Evolutionary conservation across 2,797 vertebrate species (phyloP), one percentile per base, ranked within the genome.

Genomic region (Bufotes viridis): DNA sequence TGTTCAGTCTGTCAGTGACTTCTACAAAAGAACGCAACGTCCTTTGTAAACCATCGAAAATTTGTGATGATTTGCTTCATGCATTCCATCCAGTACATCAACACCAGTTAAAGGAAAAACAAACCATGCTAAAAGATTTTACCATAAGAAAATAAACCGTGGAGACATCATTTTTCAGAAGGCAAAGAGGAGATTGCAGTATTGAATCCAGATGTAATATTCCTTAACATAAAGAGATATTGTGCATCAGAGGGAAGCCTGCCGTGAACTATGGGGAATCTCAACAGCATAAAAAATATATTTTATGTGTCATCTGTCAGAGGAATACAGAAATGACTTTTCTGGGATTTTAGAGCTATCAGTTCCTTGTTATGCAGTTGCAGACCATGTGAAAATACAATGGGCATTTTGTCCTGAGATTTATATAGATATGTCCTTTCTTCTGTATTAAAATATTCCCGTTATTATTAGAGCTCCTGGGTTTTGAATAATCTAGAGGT

Each of bases 201-300:
- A 82, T 67, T 83, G 70, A 58, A 74, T 60, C 65, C 67, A 90
- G 60, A 60, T 83, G 87, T 26, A 57, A 86, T 83, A 67, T 34
- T 20, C 29, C 63, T 67, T 74, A 34, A 82, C 81, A 80, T 86
- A 60, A 58, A 79, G 60, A 85, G 80, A 61, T 75, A 90, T 86
- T 60, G 81, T 65, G 22, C 63, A 34, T 65, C 20, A 0, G 63
- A 24, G n/a, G 82, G 61, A 75, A 20, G 61, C 51, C 75, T 65
- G 34, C 53, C 49, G 51, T 58, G 82, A 51, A 58, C 78, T n/a
- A 22, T 53, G 55, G 70, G 70, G 83, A 86, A 29, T 65, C 57
- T 85, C 49, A 26, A 20, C 55, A 22, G 57, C 57, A 81, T 29
- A 20, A 83, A 24, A 79, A 82, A 76, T 11, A 82, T 76, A 29